Evolutionary conservation across 1,140 invertebrate genomes (phyloP), one percentile per base, ranked within the genome.

Genomic region (Drosophila auraria): DNA sequence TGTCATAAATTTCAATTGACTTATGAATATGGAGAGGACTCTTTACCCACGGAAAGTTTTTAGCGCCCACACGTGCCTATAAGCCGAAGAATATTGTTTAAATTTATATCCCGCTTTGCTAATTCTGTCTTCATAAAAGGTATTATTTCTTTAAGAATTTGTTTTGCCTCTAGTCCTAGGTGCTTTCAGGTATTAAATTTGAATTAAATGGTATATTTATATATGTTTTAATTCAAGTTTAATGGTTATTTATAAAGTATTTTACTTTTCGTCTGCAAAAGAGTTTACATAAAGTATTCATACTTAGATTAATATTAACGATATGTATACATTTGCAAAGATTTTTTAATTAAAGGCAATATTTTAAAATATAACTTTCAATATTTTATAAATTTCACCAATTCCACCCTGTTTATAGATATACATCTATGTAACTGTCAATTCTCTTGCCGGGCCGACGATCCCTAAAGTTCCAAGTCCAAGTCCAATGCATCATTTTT

Each of bases 1-100:
- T 56, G 57, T 59, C 47, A 86, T 86, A 86, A 86, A 87, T 86
- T 86, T 87, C 83, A 86, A 86, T 86, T 86, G 83, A 86, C 83
- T 87, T 83, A 61, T 69, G 79, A 72, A 79, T 63, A 81, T 76
- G 72, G 45, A 56, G 51, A 70, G 47, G 56, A 50, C 33, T 38
- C 23, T 66, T 83, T 77, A 66, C 42, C 50, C 58, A 38, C 47
- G 47, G 11, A 62, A 82, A 68, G 47, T 77, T 42, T 70, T 65
- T 64, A 63, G 68, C 49, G 42, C 65, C 45, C n/a, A 66, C 80
- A 82, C 79, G 61, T 72, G 73, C 78, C 33, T 45, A 42, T 60
- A 80, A 68, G 60, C 25, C 38, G 33, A 36, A 14, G 42, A 76
- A 59, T 53, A 54, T 66, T 51, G 17, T 54, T 77, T n/a, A 59